Evolutionary conservation across 1,140 invertebrate species (phyloP), one percentile per base, ranked within the genome.

Genomic region (Diachasmimorpha longicaudata): DNA sequence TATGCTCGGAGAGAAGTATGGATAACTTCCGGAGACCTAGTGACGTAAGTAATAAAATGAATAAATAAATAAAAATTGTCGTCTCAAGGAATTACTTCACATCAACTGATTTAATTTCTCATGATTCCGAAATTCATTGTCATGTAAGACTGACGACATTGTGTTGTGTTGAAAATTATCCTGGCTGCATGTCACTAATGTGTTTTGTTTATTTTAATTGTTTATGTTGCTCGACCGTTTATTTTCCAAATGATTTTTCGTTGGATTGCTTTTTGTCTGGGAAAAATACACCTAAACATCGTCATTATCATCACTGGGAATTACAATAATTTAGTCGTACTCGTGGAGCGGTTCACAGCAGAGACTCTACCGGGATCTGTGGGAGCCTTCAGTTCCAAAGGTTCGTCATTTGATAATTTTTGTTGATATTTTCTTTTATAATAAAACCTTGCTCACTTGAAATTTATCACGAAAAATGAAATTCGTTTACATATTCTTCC

Each of bases 1-100:
- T 98, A 63, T 98, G 96, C 85, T 98, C 97, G 0, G 97, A 99
- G 82, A 89, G 96, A 5, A 97, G 96, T 31, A 94, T 94, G 81
- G 96, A 96, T 83, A 96, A 95, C 10, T 95, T 93, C 77, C 91
- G 94, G 67, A 90, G 94, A 84, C 92, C 93, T 14, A 93, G 92
- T 76, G 95, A 97, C 91, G 95, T 96, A 89, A 94, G 95, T 93
- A 55, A 55, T 70, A 21, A 13, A 19, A 70, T 46, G 13, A 25
- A 19, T 5, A 4, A 52, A n/a, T 52, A 52, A 16, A 19, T 1
- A 16, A 16, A 52, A 52, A 52, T 9, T 46, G 4, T 46, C 10
- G 11, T 9, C n/a, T 46, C 44, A 46, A 46, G 1, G 44, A 6
- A 31, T 31, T 31, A 31, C 6, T 31, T 31, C 2, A 31, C 6